A percentile compares a stretch with the other conserved stretches of the same genome.
Conservation (phyloP, 2,888 invertebrate species). For the Nemotelus nigrinus region DNA sequence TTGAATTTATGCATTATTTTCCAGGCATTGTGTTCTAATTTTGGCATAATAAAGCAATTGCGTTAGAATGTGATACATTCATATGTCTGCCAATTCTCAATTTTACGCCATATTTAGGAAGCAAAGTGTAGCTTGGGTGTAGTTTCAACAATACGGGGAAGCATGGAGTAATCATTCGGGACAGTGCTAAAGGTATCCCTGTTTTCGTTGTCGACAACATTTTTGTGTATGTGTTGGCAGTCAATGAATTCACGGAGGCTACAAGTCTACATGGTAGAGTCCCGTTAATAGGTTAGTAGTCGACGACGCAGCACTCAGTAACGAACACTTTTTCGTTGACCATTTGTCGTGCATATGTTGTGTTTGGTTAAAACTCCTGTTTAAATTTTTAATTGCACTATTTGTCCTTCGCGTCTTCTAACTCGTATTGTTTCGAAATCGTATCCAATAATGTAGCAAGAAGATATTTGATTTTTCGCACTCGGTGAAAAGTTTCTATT, state of each 20-base stretch:
- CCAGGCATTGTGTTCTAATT: too few species aligned
- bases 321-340: conserved; percentile 41
- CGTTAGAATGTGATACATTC: too few species aligned
- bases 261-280: conserved; percentile 28
- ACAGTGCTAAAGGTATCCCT: neutral
- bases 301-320: conserved; percentile 46
- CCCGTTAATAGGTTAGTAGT: conserved; percentile 47
- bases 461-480: too few species aligned
- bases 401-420: too few species aligned
- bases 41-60: too few species aligned
- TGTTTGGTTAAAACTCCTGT: conserved; percentile 27
- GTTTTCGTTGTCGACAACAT: neutral
- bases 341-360: conserved; percentile 36
- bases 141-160: neutral
- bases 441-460: too few species aligned
- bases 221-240: neutral
- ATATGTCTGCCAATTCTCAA: neutral
- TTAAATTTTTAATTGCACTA: conserved; percentile 9
- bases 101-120: neutral
- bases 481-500: too few species aligned
- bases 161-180: conserved; percentile 7
- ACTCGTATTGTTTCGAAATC: too few species aligned
- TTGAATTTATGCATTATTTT: too few species aligned
- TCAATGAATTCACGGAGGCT: neutral
- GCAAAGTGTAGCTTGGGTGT: neutral